Conservation (phyloP, 2,888 invertebrate species). For the Eilema sororculum region DNA sequence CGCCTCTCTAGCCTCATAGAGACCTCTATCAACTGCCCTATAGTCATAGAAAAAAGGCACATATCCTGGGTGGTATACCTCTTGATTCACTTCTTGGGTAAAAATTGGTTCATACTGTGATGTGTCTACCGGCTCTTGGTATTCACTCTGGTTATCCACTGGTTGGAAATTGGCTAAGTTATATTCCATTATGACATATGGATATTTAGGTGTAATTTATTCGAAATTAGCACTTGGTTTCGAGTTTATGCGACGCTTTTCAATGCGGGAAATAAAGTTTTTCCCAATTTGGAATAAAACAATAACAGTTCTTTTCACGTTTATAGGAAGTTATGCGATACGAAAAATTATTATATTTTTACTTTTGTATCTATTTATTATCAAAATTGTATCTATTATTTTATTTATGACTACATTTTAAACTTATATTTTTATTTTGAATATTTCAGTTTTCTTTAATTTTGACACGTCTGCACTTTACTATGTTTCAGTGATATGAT, state of each 20-base stretch:
- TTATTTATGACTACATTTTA: too few species aligned
- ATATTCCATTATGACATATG: constrained; percentile 58
- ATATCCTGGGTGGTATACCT: constrained; percentile 57
- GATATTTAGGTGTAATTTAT: background rate
- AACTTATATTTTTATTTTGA: too few species aligned
- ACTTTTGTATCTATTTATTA: too few species aligned
- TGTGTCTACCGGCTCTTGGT: constrained; percentile 36
- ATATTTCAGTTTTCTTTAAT: too few species aligned
- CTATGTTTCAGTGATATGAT: constrained; percentile 49
- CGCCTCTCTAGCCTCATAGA: constrained; percentile 39
- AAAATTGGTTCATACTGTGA: constrained; percentile 36
- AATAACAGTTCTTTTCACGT: background rate
- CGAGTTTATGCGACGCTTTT: background rate
- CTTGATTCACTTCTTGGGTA: constrained; percentile 46
- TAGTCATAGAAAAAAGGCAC: constrained; percentile 72
- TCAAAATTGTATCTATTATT: too few species aligned
- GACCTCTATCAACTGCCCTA: constrained; percentile 53
- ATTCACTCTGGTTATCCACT: constrained; percentile 48
- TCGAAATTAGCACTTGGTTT: background rate
- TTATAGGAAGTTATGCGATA: background rate
- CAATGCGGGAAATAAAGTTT: background rate
- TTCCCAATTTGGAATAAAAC: background rate
- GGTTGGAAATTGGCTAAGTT: constrained; percentile 58
- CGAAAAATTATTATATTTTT: too few species aligned
- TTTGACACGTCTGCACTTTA: constrained; percentile 36